Evolutionary conservation across 2,888 invertebrate genomes (phyloP), one percentile per base, ranked within the genome.

Genomic region (Chrysolina oricalcia): DNA sequence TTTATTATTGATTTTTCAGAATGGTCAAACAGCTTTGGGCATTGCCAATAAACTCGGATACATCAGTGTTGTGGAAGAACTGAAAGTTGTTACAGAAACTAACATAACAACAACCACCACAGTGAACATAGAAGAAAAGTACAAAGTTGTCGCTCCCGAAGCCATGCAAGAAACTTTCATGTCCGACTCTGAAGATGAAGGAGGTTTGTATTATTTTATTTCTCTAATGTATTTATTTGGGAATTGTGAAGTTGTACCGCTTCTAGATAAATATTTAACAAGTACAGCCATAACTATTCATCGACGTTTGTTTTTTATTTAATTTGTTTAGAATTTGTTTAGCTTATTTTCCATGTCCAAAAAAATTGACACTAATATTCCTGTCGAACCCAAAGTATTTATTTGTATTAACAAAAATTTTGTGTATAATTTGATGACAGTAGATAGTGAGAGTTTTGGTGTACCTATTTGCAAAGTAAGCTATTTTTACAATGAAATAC

Each of bases 181-280:
- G 93, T 97, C 98, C 23, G 99, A 99, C 89, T 98, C 98, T 0
- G 99, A 99, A 88, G 99, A 99, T 90, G 99, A 99, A 92, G 98
- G 97, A 90, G 97, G 97, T 94, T 91, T 87, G 92, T 89, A 72
- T 63, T n/a, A 46, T 50, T 50, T 59, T 46, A 41, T 71, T 63
- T 50, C 15, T 13, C 59, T 21, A 41, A 0, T 23, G 15, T 43
- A 23, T 66, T 66, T 27, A 66, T 21, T 4, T n/a, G 66, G 23
- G 66, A 23, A 46, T 43, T 46, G 48, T 48, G 19, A 35, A 40
- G 69, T 77, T 66, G 67, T 78, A 68, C 70, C 53, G 75, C 75
- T 78, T 74, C 43, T 77, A 70, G 59, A 56, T 63, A 56, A 62
- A 35, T 19, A 53, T 48, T 59, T 59, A 59, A 59, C 59, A 59